Percentiles rank a stretch among this genome's conserved stretches.
Evolutionary conservation across 2,113 vertebrate genomes (phyloP).

Genomic region (Ailuropoda melanoleuca): DNA sequence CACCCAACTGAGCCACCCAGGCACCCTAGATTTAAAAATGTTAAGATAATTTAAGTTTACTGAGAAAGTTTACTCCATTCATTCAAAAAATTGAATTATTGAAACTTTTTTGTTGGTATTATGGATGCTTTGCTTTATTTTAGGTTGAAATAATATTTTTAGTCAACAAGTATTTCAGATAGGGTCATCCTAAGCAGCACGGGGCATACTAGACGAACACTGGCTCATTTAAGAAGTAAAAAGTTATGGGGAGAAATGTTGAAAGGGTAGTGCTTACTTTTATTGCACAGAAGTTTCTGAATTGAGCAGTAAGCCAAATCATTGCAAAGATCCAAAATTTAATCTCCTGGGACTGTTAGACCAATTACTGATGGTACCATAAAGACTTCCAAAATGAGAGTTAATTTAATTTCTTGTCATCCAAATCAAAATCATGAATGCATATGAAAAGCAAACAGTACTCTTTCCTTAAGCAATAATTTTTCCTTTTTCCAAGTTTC

Average conservation of each 20-base stretch:
- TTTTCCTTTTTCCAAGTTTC: background rate
- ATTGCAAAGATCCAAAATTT: slow-evolving; percentile 22
- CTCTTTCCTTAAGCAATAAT: background rate
- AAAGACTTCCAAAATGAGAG: slow-evolving; percentile 36
- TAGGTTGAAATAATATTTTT: background rate
- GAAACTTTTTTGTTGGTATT: background rate
- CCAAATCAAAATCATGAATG: slow-evolving; percentile 43
- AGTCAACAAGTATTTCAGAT: background rate
- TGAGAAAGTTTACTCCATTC: background rate
- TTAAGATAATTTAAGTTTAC: background rate
- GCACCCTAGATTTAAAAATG: background rate
- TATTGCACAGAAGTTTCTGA: background rate
- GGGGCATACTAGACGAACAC: background rate
- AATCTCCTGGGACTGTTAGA: background rate
- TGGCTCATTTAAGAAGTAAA: background rate
- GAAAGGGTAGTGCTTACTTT: background rate
- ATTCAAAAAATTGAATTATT: background rate
- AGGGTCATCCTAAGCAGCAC: background rate
- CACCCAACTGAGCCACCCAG: background rate
- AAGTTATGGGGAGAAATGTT: background rate
- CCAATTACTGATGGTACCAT: background rate
- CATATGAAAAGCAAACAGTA: slow-evolving; percentile 34
- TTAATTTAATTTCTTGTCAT: slow-evolving; percentile 51
- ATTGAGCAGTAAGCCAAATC: slow-evolving; percentile 5
- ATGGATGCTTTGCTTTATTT: slow-evolving; percentile 14